These are phyloP conservation scores for Puffinus mauretanicus DNA, from an alignment of 2,113 vertebrate species.

Conservation along the genomic window DNA sequence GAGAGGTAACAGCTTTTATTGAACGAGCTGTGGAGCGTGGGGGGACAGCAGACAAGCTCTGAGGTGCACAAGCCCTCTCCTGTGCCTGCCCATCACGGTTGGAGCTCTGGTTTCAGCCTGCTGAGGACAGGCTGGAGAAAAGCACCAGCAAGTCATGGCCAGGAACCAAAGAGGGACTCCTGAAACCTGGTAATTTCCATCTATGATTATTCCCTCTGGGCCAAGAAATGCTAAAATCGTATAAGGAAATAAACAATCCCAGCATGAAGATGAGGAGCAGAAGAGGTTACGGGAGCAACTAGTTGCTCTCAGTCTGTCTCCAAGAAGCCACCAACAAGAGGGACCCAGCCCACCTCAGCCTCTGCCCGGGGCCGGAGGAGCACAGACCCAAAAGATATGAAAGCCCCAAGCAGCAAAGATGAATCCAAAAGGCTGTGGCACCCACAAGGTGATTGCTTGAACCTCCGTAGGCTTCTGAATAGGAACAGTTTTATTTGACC, in stretches of 20 bases:
- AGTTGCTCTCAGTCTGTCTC: background rate
- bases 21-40: fast-evolving
- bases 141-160: background rate
- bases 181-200: background rate
- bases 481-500: background rate
- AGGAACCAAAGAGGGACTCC: background rate
- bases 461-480: background rate
- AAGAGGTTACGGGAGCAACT: background rate
- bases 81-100: fast-evolving
- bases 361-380: background rate
- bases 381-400: background rate
- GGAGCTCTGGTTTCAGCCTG: background rate
- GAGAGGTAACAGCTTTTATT: background rate
- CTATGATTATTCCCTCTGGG: background rate
- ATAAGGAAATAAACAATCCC: background rate
- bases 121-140: background rate
- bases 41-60: background rate
- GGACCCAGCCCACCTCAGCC: background rate
- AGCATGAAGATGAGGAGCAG: background rate
- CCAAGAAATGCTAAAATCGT: background rate
- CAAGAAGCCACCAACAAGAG: background rate
- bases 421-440: background rate
- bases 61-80: background rate
- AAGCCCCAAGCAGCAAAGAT: background rate
- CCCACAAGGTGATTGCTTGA: background rate